Evolutionary conservation across 2,888 invertebrate genomes (phyloP).

Genomic region (Octodonta nipae): DNA sequence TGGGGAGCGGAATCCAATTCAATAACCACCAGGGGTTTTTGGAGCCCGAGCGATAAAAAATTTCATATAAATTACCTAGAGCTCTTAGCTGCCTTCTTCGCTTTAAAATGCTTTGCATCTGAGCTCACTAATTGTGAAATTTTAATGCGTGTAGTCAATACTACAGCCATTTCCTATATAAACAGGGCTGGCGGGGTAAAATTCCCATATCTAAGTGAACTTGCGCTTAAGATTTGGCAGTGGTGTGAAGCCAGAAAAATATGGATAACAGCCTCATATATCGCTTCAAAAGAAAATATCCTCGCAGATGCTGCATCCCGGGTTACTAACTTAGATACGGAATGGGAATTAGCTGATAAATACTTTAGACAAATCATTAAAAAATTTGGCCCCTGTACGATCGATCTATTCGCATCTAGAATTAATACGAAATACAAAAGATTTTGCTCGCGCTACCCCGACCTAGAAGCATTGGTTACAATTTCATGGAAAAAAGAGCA

Average conservation of each 20-base stretch:
- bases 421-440: conserved; percentile 10
- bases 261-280: conserved; percentile 10
- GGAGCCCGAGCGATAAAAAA: conserved; percentile 9
- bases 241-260: conserved; percentile 12
- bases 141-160: conserved; percentile 10
- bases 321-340: conserved; percentile 7
- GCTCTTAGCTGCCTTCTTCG: conserved; percentile 9
- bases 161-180: conserved; percentile 12
- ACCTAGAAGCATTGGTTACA: conserved; percentile 10
- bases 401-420: conserved; percentile 12
- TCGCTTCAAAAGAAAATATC: conserved; percentile 8
- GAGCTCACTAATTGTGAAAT: conserved; percentile 6
- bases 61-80: conserved; percentile 13
- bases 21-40: conserved; percentile 13
- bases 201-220: conserved; percentile 6
- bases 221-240: conserved; percentile 9
- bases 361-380: conserved; percentile 5
- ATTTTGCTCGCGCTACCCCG: conserved; percentile 11
- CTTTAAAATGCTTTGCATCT: conserved; percentile 11
- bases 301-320: conserved; percentile 10
- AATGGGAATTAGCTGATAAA: conserved; percentile 8
- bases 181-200: conserved; percentile 10
- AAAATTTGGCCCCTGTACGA: conserved; percentile 6
- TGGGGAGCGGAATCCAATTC: conserved; percentile 14
- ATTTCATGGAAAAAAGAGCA: conserved; percentile 8